Evolutionary conservation across 2,888 invertebrate genomes (phyloP).

Genomic region (Nomada fucata): DNA sequence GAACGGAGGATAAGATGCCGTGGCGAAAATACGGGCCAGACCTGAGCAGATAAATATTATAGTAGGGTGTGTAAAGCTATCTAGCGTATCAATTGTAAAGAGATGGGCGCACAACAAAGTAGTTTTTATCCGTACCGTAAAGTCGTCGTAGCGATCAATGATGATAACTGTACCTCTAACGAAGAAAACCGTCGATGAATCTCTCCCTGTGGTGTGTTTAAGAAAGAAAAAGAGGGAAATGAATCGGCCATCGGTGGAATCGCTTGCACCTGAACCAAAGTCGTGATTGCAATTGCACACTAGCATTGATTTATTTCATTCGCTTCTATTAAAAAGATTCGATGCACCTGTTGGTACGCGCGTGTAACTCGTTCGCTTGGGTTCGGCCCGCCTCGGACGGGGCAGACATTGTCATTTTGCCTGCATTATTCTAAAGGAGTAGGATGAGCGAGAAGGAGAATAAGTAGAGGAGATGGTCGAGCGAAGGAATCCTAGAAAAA

Average conservation of each 20-base stretch:
- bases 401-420: slow-evolving; percentile 51
- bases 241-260: slow-evolving; percentile 35
- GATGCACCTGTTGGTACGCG: slow-evolving; percentile 18
- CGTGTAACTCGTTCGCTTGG: neutral
- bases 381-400: slow-evolving; percentile 22
- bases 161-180: slow-evolving; percentile 68
- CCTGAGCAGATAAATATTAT: slow-evolving; percentile 49
- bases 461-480: slow-evolving; percentile 1
- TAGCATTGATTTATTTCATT: slow-evolving; percentile 49
- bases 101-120: slow-evolving; percentile 68
- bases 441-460: neutral
- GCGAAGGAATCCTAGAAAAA: slow-evolving; percentile 21
- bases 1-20: neutral
- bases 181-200: slow-evolving; percentile 65
- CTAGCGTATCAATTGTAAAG: slow-evolving; percentile 63
- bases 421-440: slow-evolving; percentile 40
- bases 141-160: slow-evolving; percentile 71
- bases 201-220: slow-evolving; percentile 59
- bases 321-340: slow-evolving; percentile 36
- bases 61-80: slow-evolving; percentile 38
- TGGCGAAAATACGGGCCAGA: slow-evolving; percentile 37
- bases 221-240: slow-evolving; percentile 22
- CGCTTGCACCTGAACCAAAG: slow-evolving; percentile 54
- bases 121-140: slow-evolving; percentile 73
- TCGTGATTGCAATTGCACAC: slow-evolving; percentile 54